Conservation (phyloP, 2,113 vertebrate species). For the Lycaon pictus region DNA sequence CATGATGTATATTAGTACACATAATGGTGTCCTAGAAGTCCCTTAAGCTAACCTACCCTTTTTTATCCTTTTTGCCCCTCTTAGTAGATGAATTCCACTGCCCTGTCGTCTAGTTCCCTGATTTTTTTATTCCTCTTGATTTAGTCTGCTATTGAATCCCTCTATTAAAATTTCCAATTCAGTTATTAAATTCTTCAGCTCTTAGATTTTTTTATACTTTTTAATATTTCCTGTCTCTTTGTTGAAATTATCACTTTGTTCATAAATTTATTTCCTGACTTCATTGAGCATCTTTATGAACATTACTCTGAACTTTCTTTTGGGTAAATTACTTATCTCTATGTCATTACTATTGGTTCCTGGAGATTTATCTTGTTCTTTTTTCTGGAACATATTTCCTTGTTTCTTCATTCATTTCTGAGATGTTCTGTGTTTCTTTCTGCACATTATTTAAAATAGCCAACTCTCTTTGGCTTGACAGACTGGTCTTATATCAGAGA, state of each 20-base stretch:
- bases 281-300: background rate
- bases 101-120: background rate
- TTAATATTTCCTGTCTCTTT: background rate
- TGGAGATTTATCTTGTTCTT: background rate
- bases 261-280: background rate
- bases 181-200: background rate
- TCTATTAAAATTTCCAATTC: background rate
- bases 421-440: background rate
- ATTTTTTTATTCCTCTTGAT: background rate
- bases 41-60: background rate
- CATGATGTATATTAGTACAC: background rate
- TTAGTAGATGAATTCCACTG: background rate
- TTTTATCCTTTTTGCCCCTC: background rate
- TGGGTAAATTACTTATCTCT: background rate
- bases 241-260: background rate
- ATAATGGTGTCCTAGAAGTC: background rate
- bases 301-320: background rate
- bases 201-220: background rate
- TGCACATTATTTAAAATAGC: background rate
- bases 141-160: background rate
- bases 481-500: too few relatives aligned
- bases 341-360: background rate
- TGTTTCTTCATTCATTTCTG: background rate
- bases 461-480: background rate
- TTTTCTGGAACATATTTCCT: background rate